These are phyloP conservation scores for Pseudoatta argentina DNA, from an alignment of 1,140 invertebrate species.

Conservation along the genomic window DNA sequence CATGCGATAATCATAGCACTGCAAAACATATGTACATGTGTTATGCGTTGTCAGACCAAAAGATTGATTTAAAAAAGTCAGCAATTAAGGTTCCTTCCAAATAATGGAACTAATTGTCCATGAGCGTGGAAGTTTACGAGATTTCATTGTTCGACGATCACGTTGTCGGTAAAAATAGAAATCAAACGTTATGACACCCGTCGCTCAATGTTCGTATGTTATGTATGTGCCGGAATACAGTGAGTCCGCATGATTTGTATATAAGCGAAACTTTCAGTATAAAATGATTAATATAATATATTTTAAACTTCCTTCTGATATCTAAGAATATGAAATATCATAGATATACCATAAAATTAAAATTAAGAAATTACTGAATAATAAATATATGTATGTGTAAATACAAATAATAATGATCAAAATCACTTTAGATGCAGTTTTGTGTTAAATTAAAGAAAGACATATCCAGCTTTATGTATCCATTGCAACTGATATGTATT, in stretches of 20 bases:
- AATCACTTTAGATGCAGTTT: neutral
- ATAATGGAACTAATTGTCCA: conserved; percentile 67
- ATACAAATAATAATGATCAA: neutral
- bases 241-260: neutral
- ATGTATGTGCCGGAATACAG: neutral
- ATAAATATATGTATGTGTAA: neutral
- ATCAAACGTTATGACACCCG: conserved; percentile 39
- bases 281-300: conserved; percentile 2
- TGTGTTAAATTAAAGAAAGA: neutral
- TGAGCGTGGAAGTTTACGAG: conserved; percentile 45
- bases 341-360: neutral
- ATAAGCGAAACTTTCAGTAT: neutral
- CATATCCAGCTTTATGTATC: neutral
- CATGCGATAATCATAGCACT: conserved; percentile 58
- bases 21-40: conserved; percentile 28
- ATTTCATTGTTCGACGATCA: conserved; percentile 65
- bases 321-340: neutral
- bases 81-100: conserved; percentile 61
- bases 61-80: conserved; percentile 31
- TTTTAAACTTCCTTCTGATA: neutral
- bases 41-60: conserved; percentile 52
- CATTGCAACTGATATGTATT: neutral
- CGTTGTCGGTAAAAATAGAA: conserved; percentile 33
- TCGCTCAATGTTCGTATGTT: conserved; percentile 15
- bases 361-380: neutral